Evolutionary conservation across 2,888 invertebrate genomes (phyloP), one percentile per base, ranked within the genome.

Genomic region (Epicampocera succincta): DNA sequence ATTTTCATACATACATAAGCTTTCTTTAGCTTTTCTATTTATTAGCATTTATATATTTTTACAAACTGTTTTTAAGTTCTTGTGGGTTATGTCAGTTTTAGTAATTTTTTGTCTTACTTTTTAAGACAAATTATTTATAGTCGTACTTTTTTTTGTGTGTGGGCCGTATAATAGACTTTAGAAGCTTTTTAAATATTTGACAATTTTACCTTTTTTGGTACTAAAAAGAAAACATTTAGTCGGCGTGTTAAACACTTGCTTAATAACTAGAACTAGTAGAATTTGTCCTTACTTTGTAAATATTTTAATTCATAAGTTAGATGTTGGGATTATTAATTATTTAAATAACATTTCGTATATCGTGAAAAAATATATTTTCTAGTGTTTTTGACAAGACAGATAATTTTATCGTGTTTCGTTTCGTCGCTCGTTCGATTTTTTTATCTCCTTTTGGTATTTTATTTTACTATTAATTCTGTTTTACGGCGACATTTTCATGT

Each of bases 371-470:
- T 69, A 69, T 8, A 60, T 66, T 71, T 71, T 71, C 56, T 63
- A 15, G 60, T 61, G 48, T 69, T 81, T 81, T 84, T 81, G 80
- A 82, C 79, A 82, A 77, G 33, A 46, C 77, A 74, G 72, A 84
- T 69, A 83, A 85, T 74, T 79, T 83, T 84, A 72, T 84, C 78
- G 84, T 81, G 58, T 82, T 84, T 84, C 83, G 84, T 84, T 85
- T 85, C 77, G 80, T 83, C 58, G 83, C 75, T 85, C 84, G 84
- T 85, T 85, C 84, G 84, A 77, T 85, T 68, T 74, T n/a, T 68
- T 82, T 66, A 65, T 65, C 58, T 52, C n/a, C 60, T 58, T 68
- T 79, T 79, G 46, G 3, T 33, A 54, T 25, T 25, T n/a, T 40
- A 17, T 13, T 73, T 74, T 68, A 56, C 46, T 74, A 6, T 38